Evolutionary conservation across 2,888 invertebrate species (phyloP).

Genomic region (Drosophila eohydei): DNA sequence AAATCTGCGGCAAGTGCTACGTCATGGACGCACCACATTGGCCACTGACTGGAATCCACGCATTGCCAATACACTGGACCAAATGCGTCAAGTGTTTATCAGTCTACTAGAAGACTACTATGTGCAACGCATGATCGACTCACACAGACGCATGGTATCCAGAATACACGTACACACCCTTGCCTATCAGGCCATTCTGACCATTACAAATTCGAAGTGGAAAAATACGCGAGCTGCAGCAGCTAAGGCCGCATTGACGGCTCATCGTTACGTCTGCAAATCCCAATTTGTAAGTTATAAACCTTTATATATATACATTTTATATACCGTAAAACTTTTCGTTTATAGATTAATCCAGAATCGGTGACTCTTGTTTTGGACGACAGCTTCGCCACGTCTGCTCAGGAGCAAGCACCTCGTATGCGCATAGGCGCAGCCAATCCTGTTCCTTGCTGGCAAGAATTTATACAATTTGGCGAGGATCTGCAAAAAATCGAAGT

Average conservation of each 20-base stretch:
- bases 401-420: conserved; percentile 85
- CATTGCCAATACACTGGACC: conserved; percentile 91
- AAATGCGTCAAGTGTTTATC: conserved; percentile 90
- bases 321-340: not conserved
- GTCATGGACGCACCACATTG: conserved; percentile 89
- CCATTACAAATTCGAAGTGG: conserved; percentile 89
- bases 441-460: conserved; percentile 94
- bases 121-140: conserved; percentile 39
- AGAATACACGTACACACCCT: conserved; percentile 94
- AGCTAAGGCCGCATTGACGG: conserved; percentile 93
- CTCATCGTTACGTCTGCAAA: conserved; percentile 93
- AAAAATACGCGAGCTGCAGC: conserved; percentile 91
- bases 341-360: conserved; percentile 83
- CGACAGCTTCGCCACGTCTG: conserved; percentile 92
- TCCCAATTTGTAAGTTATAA: conserved; percentile 85
- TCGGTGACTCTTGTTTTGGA: conserved; percentile 89
- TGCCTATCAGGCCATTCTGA: conserved; percentile 94
- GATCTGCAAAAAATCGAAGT: conserved; percentile 66
- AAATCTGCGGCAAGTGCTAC: conserved; percentile 90
- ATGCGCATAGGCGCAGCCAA: conserved; percentile 89
- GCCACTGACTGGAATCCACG: conserved; percentile 92
- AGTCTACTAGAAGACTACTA: conserved; percentile 71
- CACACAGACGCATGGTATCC: conserved; percentile 87
- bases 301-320: too few relatives aligned
- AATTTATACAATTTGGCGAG: conserved; percentile 84